Evolutionary conservation across 2,113 vertebrate genomes (phyloP), one percentile per base, ranked within the genome.

Genomic region (Limnothrissa miodon): DNA sequence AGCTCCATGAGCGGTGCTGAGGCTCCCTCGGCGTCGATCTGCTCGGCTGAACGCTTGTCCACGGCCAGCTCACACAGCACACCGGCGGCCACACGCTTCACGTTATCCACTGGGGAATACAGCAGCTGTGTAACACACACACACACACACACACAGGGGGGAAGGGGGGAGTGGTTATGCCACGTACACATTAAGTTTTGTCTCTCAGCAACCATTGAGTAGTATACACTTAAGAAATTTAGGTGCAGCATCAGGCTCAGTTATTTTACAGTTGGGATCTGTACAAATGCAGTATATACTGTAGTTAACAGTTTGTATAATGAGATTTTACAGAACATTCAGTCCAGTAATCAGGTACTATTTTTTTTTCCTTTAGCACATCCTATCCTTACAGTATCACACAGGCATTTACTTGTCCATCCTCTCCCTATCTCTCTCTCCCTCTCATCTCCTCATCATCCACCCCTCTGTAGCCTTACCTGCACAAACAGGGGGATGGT

Each of bases 401-500:
- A 56, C 51, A 5, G 4, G 7, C 21, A 23, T 21, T 23, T 56
- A 7, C 23, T 21, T 56, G 21, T 56, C 21, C 19, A 56, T 56
- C 21, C 25, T 62, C 59, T 25, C 2, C 29, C 33, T 62, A 25
- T 29, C 33, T 4, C 15, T 33, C 62, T 21, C 59, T 10, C 59
- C 6, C 9, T 36, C 10, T 36, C 7, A n/a, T 36, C 62, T 70
- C 59, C n/a, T 66, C n/a, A 23, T 25, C 59, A n/a, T 15, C 44
- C 11, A 39, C 0, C 7, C 33, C 25, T 3, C 29, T 62, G 15
- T 2, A 33, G 4, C 4, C n/a, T 90, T 87, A 99, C 98, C 96
- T 99, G 98, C 86, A 99, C 98, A 44, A 99, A 98, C 81, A 99
- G 95, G 8, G 98, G 98, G 86, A 99, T 97, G 89, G 96, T 97